Base-by-base conservation (phyloP, 2,888 invertebrate species). In the Venusia cambrica region DNA sequence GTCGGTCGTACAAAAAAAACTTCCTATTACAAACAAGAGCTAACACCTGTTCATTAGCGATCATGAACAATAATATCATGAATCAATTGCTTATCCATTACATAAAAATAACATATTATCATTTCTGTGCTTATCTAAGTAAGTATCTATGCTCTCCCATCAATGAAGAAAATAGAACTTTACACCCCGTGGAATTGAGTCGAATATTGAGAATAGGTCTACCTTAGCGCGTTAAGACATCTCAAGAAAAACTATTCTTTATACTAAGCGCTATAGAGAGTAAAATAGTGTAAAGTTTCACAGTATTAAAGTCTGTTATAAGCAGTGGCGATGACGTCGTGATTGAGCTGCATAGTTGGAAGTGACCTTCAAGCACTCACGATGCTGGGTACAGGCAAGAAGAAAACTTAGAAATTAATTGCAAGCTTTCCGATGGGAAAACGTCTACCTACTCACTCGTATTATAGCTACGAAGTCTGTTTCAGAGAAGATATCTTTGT, bases 361-460 rank as follows among this genome's bases (percentile, higher is more conserved):
- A 49, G 37, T 68, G 81, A 79, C 83, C 83, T 83, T 80, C 72
- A 63, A 62, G 54, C 59, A 54, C 64, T 79, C 79, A 79, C 80
- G n/a, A n/a, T n/a, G 83, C 65, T 52, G 33, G 12, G 73, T 75
- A 79, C 63, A 56, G 52, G 47, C 49, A 38, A 1, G 5, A 8
- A 19, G 21, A 54, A 45, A 31, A 12, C n/a, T n/a, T n/a, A n/a
- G n/a, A n/a, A n/a, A n/a, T n/a, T n/a, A n/a, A n/a, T n/a, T n/a
- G n/a, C n/a, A n/a, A n/a, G n/a, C n/a, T n/a, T n/a, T n/a, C n/a
- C n/a, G n/a, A n/a, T n/a, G n/a, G n/a, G n/a, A n/a, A n/a, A n/a
- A n/a, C n/a, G n/a, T n/a, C n/a, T n/a, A n/a, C n/a, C n/a, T n/a
- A n/a, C n/a, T n/a, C n/a, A n/a, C n/a, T n/a, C n/a, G n/a, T n/a